These are phyloP conservation scores for Petaurus breviceps DNA, from an alignment of 2,113 vertebrate species.

Conservation along the genomic window DNA sequence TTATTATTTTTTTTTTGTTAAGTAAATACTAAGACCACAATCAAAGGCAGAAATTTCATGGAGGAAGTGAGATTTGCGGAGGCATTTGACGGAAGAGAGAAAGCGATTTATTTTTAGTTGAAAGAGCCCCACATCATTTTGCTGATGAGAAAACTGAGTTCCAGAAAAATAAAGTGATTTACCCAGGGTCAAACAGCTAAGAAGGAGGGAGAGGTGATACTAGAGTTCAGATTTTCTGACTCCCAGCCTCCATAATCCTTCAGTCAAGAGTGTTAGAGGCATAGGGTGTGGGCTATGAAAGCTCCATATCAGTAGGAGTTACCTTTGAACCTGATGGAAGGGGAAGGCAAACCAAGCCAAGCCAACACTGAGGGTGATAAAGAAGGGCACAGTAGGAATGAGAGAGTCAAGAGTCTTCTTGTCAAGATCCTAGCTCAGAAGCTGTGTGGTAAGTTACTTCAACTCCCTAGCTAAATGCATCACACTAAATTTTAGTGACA, in stretches of 20 bases:
- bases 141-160: neutral
- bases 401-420: neutral
- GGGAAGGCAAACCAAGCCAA: neutral
- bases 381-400: neutral
- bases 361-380: too few relatives aligned
- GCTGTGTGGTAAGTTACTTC: neutral
- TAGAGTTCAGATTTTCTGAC: constrained; percentile 16
- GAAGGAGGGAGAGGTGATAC: neutral
- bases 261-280: neutral
- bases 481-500: neutral
- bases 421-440: neutral
- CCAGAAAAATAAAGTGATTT: neutral
- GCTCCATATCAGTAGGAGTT: neutral
- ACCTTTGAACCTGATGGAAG: neutral
- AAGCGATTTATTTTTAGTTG: neutral
- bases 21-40: neutral
- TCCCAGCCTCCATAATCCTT: neutral
- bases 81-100: constrained; percentile 18
- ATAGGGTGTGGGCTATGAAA: neutral
- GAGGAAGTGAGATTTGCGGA: constrained; percentile 23
- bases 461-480: neutral
- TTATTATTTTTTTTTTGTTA: neutral
- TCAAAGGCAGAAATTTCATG: neutral
- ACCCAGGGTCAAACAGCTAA: neutral
- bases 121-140: neutral